phyloP scores from a whole-genome alignment of 2,113 vertebrate genomes.

The Sceloporus undulatus region DNA sequence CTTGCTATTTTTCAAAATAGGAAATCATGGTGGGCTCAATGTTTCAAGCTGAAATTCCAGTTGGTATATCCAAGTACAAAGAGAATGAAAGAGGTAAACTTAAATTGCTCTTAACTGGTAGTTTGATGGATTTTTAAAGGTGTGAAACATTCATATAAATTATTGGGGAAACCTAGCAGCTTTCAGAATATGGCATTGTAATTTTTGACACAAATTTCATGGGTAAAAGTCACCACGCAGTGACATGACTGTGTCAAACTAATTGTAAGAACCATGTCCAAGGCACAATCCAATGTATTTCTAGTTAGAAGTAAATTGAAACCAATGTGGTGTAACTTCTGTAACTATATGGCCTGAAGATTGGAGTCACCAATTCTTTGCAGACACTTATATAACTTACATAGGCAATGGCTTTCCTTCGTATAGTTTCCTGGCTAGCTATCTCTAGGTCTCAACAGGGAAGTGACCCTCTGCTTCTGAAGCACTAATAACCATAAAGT shows the following conservation, averaged over 20 bases:
- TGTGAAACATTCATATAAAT: neutral
- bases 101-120: neutral
- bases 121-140: neutral
- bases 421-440: too few relatives aligned
- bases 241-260: neutral
- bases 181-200: neutral
- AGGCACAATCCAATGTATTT: neutral
- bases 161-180: neutral
- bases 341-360: too few relatives aligned
- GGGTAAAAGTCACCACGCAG: neutral
- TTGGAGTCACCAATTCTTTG: too few relatives aligned
- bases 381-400: too few relatives aligned
- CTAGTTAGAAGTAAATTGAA: neutral
- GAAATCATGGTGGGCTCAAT: constrained; percentile 99
- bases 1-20: constrained; percentile 73
- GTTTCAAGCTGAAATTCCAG: constrained; percentile 98
- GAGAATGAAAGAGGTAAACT: constrained; percentile 94
- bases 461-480: too few relatives aligned
- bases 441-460: too few relatives aligned
- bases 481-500: too few relatives aligned
- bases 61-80: constrained; percentile 91
- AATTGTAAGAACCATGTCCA: neutral
- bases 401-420: too few relatives aligned
- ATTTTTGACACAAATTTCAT: neutral
- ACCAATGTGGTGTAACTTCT: neutral